Percentiles rank a stretch among this genome's conserved stretches.
Conservation (phyloP, 1,140 invertebrate genomes). For the Drosophila teissieri region DNA sequence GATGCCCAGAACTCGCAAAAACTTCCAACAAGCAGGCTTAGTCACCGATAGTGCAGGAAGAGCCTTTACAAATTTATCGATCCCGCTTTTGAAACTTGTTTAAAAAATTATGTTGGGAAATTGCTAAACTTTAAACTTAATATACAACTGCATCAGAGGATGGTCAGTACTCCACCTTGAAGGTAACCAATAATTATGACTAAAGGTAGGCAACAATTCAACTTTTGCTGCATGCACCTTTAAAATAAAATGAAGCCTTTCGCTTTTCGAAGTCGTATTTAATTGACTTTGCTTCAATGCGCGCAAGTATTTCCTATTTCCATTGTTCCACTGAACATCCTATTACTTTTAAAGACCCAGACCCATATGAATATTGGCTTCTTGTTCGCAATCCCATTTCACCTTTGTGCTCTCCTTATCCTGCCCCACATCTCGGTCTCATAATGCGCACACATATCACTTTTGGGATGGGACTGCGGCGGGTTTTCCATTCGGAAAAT, state of each 20-base stretch:
- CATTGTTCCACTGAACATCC: background rate
- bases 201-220: too few relatives aligned
- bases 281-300: too few relatives aligned
- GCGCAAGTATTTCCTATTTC: too few relatives aligned
- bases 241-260: too few relatives aligned
- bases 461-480: background rate
- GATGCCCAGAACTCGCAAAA: background rate
- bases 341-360: background rate
- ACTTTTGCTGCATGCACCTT: too few relatives aligned
- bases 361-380: constrained; percentile 21
- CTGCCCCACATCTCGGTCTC: constrained; percentile 28
- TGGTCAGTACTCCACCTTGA: too few relatives aligned
- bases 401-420: constrained; percentile 41
- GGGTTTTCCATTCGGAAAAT: constrained; percentile 30
- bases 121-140: background rate
- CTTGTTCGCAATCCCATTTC: constrained; percentile 34
- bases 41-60: background rate
- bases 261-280: too few relatives aligned
- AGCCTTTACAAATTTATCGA: constrained; percentile 25
- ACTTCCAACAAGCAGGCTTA: background rate
- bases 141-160: background rate
- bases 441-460: constrained; percentile 40
- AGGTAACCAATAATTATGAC: too few relatives aligned
- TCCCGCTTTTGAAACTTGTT: constrained; percentile 1
- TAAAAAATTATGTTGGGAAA: constrained; percentile 4